Conservation (phyloP, 2,888 invertebrate genomes). For the Tinea trinotella region DNA sequence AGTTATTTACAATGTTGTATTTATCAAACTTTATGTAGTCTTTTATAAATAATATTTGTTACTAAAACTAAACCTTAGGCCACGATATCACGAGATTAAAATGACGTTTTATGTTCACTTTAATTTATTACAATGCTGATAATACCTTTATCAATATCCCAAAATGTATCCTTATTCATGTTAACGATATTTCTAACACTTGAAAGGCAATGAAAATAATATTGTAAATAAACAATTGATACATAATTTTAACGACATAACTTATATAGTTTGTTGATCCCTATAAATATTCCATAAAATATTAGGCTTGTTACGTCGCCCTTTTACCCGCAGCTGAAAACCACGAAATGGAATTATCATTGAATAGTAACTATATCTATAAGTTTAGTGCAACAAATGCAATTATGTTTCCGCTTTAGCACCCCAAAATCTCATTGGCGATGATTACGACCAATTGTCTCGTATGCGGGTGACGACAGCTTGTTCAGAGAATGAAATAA, state of each 20-base stretch:
- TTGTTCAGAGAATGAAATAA: slow-evolving; percentile 38
- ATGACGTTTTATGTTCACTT: not conserved
- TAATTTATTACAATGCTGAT: slow-evolving; percentile 10
- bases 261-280: slow-evolving; percentile 15
- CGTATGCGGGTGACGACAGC: slow-evolving; percentile 63
- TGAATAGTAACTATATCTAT: slow-evolving; percentile 63
- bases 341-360: slow-evolving; percentile 51
- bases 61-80: not conserved
- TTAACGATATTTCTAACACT: slow-evolving; percentile 1
- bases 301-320: slow-evolving; percentile 24
- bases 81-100: not conserved
- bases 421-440: slow-evolving; percentile 65
- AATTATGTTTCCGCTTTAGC: slow-evolving; percentile 46
- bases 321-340: slow-evolving; percentile 47
- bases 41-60: not conserved
- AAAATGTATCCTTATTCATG: slow-evolving; percentile 1
- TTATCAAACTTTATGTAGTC: not conserved
- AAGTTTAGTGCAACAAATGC: slow-evolving; percentile 66
- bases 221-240: not conserved
- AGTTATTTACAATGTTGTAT: not conserved
- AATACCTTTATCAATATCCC: not conserved
- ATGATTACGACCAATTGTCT: slow-evolving; percentile 70
- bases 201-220: not conserved
- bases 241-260: not conserved
- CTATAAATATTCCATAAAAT: slow-evolving; percentile 9